Base-by-base conservation (phyloP, 1,140 invertebrate genomes). In the Pollicipes pollicipes region DNA sequence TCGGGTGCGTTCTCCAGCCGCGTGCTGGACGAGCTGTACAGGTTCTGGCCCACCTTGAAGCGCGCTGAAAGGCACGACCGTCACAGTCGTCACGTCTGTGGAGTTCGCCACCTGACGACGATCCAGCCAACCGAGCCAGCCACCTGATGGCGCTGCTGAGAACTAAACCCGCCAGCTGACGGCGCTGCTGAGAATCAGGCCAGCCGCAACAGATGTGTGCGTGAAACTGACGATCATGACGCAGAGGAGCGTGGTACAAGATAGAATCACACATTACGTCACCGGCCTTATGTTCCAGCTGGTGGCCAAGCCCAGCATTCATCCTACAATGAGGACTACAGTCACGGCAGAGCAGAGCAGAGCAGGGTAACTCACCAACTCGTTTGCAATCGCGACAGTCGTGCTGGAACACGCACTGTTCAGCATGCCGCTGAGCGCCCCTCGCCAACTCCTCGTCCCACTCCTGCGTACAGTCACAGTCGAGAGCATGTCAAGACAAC, bases 401-500 rank as follows among this genome's bases (percentile, higher is more conserved):
- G 76, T 94, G 91, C 24, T 81, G 82, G 70, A 89, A 85, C 29
- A 83, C 82, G 77, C 91, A 93, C 67, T 86, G 85, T 72, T 90
- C 85, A 0, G 91, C 87, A 88, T 90, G 92, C 75, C 84, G 82
- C 77, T 93, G 90, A 13, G 91, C 91, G 63, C 85, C 82, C 8
- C 82, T 78, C n/a, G 91, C 91, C 71, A 95, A 80, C 78, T 92
- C 89, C 66, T 92, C 88, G 77, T 93, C 90, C 91, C 91, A 94
- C 29, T 74, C 68, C 73, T 74, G 71, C n/a, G n/a, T n/a, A n/a
- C n/a, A n/a, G n/a, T n/a, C n/a, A n/a, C n/a, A n/a, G n/a, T n/a
- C n/a, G n/a, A n/a, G n/a, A n/a, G n/a, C n/a, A n/a, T n/a, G n/a
- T n/a, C n/a, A n/a, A n/a, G n/a, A n/a, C n/a, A n/a, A n/a, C n/a